Evolutionary conservation across 1,140 invertebrate genomes (phyloP).

Genomic region (Melitaea cinxia): DNA sequence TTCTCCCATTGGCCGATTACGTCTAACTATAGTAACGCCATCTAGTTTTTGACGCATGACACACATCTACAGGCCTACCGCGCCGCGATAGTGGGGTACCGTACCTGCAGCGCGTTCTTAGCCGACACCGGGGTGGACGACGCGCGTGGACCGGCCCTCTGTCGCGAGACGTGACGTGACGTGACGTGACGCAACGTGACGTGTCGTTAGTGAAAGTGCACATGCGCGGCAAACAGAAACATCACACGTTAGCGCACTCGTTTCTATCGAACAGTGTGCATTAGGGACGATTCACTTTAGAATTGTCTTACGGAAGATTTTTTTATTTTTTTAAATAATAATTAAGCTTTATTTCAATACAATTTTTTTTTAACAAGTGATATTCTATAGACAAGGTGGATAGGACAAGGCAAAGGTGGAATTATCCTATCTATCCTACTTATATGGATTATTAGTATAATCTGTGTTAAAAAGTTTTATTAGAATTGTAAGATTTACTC

Average conservation of each 20-base stretch:
- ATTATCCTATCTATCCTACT: too few relatives aligned
- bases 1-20: conserved; percentile 7
- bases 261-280: conserved; percentile 16
- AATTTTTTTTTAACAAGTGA: too few relatives aligned
- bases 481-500: too few relatives aligned
- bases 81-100: conserved; percentile 73
- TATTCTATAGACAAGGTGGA: too few relatives aligned
- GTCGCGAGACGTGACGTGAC: conserved; percentile 40
- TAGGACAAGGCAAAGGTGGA: too few relatives aligned
- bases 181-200: conserved; percentile 31
- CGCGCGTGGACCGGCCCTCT: conserved; percentile 75
- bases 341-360: too few relatives aligned
- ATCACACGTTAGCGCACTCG: conserved; percentile 75
- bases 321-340: too few relatives aligned
- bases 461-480: too few relatives aligned
- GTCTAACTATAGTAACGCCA: conserved; percentile 11
- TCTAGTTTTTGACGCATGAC: conserved; percentile 50
- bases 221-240: conserved; percentile 74
- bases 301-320: neutral
- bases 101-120: conserved; percentile 82
- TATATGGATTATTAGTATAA: too few relatives aligned
- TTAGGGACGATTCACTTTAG: neutral
- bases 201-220: conserved; percentile 76
- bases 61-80: conserved; percentile 56
- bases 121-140: conserved; percentile 79